Conservation (phyloP, 2,888 invertebrate species). For the Torymus auratus region DNA sequence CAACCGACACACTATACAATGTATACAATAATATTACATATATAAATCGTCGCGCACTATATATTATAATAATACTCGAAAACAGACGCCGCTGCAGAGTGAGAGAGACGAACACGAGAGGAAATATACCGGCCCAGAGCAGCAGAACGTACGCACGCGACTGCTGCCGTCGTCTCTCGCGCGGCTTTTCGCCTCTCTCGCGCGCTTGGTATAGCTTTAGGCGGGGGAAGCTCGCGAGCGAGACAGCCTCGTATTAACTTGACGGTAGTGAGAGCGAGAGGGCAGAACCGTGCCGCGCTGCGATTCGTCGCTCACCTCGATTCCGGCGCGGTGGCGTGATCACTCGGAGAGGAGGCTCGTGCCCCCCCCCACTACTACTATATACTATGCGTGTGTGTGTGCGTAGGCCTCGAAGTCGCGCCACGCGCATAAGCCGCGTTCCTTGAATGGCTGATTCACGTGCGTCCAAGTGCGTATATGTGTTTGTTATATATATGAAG, state of each 20-base stretch:
- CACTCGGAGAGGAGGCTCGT: not conserved
- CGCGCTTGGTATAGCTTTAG: not conserved
- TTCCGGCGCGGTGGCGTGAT: slow-evolving; percentile 57
- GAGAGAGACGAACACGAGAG: too few relatives aligned
- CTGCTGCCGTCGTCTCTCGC: slow-evolving; percentile 27
- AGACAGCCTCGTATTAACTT: not conserved
- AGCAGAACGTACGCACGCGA: slow-evolving; percentile 39
- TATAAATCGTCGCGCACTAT: too few relatives aligned
- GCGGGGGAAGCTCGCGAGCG: slow-evolving; percentile 32
- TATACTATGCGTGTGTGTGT: too few relatives aligned
- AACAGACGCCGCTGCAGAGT: too few relatives aligned
- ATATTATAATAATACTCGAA: too few relatives aligned
- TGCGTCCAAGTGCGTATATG: not conserved
- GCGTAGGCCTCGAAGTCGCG: slow-evolving; percentile 13
- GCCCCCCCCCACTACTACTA: not conserved
- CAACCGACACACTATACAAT: too few relatives aligned
- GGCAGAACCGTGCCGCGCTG: slow-evolving; percentile 2
- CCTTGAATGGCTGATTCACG: slow-evolving; percentile 51
- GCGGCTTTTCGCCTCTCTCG: slow-evolving; percentile 19
- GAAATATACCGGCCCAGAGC: not conserved
- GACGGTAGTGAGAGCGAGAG: slow-evolving; percentile 43
- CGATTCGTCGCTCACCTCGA: slow-evolving; percentile 57
- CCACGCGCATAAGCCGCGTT: slow-evolving; percentile 30
- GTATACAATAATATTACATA: too few relatives aligned
- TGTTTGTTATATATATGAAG: too few relatives aligned